phyloP scores from a whole-genome alignment of 2,113 vertebrate species.

The Neopipo cinnamomea region DNA sequence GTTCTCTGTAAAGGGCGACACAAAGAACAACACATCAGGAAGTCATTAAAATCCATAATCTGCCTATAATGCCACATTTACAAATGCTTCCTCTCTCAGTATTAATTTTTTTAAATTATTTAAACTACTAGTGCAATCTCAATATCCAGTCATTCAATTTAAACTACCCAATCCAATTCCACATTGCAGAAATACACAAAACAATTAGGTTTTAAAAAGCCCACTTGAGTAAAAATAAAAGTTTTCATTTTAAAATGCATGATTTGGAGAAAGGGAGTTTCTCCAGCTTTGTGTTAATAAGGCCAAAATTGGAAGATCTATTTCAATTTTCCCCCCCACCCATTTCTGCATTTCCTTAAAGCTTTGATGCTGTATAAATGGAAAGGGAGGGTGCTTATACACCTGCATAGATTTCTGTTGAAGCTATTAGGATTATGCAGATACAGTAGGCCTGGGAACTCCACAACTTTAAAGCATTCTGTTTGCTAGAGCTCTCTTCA shows the following conservation, averaged over 20 bases:
- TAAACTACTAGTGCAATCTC: background rate
- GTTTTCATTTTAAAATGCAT: background rate
- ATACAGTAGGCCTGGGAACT: background rate
- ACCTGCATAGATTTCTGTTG: background rate
- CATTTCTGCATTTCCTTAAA: background rate
- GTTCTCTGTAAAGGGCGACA: slow-evolving; percentile 71
- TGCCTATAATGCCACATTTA: background rate
- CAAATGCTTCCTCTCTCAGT: background rate
- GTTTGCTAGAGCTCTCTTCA: background rate
- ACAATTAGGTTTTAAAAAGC: background rate
- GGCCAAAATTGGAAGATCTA: background rate
- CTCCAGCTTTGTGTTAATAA: background rate
- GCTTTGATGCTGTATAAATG: background rate
- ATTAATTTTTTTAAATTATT: background rate
- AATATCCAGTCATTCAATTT: background rate
- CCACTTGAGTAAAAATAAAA: background rate
- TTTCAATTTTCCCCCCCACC: background rate
- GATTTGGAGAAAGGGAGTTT: background rate
- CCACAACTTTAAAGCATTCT: background rate
- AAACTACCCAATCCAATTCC: background rate
- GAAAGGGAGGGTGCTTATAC: background rate
- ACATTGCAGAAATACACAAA: background rate
- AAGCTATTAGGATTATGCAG: background rate
- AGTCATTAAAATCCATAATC: background rate
- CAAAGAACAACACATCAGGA: background rate